Conservation (phyloP, 35 echinoderm and acorn worm genomes). For the Acanthaster planci region DNA sequence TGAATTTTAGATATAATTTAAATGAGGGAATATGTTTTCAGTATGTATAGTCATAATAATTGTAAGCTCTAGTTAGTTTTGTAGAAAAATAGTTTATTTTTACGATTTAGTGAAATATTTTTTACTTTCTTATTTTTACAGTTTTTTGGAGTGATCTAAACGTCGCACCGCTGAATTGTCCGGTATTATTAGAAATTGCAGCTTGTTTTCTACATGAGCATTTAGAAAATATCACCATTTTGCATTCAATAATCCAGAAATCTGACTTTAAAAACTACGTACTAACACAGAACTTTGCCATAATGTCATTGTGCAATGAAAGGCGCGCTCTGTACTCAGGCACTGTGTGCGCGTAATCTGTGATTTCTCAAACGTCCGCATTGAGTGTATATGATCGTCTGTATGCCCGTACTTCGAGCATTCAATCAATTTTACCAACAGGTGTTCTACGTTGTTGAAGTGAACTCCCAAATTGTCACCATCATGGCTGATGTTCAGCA, state of each 20-base stretch:
- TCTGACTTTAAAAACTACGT: not conserved
- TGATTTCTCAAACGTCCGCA: conserved; percentile 21
- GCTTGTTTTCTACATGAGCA: no score
- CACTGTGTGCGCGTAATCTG: not conserved
- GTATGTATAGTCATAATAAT: not conserved
- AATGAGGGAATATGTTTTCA: not conserved
- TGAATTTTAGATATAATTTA: not conserved
- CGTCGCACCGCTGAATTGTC: no score
- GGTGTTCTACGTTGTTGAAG: not conserved
- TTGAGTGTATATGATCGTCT: not conserved
- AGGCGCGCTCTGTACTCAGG: not conserved
- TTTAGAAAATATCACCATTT: not conserved
- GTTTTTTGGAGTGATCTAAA: no score
- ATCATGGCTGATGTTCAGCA: conserved; percentile 24
- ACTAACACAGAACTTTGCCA: not conserved
- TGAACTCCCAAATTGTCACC: not conserved
- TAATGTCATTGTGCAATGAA: not conserved
- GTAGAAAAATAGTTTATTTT: not conserved
- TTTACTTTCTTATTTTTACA: no score
- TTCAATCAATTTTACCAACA: not conserved
- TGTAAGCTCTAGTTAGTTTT: not conserved
- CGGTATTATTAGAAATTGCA: no score
- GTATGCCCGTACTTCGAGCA: not conserved
- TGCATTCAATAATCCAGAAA: not conserved
- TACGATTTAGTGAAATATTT: no score